A percentile compares a stretch with the other conserved stretches of the same genome.
These are phyloP conservation scores for Linurgus olivaceus DNA, from an alignment of 2,797 vertebrate species.

Conservation along the genomic window DNA sequence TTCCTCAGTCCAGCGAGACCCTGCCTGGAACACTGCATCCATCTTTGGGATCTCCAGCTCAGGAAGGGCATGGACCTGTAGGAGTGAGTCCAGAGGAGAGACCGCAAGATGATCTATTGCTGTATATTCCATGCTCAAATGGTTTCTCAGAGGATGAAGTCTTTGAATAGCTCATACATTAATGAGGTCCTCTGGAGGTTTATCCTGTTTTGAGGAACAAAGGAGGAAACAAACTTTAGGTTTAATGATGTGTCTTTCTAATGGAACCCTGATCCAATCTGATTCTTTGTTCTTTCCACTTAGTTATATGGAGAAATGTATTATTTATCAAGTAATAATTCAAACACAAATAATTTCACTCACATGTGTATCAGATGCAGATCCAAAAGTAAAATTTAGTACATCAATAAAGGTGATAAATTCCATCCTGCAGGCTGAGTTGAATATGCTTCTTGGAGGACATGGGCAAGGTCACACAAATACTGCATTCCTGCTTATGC, in stretches of 20 bases:
- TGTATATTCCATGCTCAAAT: neutral
- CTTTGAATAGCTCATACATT: neutral
- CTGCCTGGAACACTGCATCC: neutral
- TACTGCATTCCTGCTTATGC: neutral
- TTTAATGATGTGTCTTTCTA: neutral
- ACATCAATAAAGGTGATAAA: neutral
- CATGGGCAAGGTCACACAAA: neutral
- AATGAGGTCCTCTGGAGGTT: neutral
- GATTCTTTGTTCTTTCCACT: neutral
- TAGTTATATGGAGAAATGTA: neutral
- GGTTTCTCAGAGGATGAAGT: neutral
- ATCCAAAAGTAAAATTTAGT: neutral
- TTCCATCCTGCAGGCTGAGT: neutral
- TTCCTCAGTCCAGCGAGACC: neutral
- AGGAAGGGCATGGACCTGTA: rapidly evolving
- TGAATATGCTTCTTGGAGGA: neutral
- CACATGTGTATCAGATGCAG: neutral
- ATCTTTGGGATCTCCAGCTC: neutral
- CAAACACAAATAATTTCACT: neutral
- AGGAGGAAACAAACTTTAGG: neutral
- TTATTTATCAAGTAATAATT: neutral
- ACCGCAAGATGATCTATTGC: neutral
- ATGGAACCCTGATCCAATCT: neutral
- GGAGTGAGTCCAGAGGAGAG: rapidly evolving
- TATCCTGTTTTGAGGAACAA: neutral